Percentiles rank a stretch among this genome's conserved stretches.
phyloP scores from a whole-genome alignment of 2,797 vertebrate species.

The Merluccius polli region DNA sequence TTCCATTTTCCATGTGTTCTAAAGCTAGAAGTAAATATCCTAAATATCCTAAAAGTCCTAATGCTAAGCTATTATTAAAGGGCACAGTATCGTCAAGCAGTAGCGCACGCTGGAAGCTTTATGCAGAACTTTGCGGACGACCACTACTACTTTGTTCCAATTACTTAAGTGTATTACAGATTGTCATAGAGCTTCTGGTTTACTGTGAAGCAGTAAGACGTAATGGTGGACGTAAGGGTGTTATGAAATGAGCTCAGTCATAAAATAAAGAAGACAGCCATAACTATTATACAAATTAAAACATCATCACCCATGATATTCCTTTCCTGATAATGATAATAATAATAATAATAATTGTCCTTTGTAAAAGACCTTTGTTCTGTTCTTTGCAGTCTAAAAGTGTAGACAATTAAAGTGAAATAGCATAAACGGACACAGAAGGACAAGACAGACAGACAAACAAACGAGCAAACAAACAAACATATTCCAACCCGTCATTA shows the following conservation, averaged over 20 bases:
- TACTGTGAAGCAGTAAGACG: slow-evolving; percentile 25
- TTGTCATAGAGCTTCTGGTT: slow-evolving; percentile 36
- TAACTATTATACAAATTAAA: slow-evolving; percentile 15
- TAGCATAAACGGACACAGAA: slow-evolving; percentile 20
- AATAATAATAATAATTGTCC: slow-evolving; percentile 21
- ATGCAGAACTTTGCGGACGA: slow-evolving; percentile 5
- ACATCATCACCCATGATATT: background rate
- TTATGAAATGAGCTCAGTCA: slow-evolving; percentile 18
- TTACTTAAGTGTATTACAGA: slow-evolving; percentile 25
- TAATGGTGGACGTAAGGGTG: slow-evolving; percentile 16
- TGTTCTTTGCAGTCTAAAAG: slow-evolving; percentile 28
- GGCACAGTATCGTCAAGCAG: background rate
- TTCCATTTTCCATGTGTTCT: slow-evolving; percentile 1
- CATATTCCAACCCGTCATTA: slow-evolving; percentile 5
- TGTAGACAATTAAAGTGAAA: slow-evolving; percentile 42
- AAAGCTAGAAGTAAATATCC: background rate
- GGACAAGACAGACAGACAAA: slow-evolving; percentile 15
- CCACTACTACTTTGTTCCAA: slow-evolving; percentile 12
- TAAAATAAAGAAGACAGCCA: slow-evolving; percentile 12
- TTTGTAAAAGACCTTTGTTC: slow-evolving; percentile 21
- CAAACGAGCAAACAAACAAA: slow-evolving; percentile 25
- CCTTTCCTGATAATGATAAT: slow-evolving; percentile 17
- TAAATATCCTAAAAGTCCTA: background rate
- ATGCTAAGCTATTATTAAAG: background rate
- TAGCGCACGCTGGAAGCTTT: background rate